Evolutionary conservation across 2,113 vertebrate species (phyloP), one percentile per base, ranked within the genome.

Genomic region (Neolamprologus toae): DNA sequence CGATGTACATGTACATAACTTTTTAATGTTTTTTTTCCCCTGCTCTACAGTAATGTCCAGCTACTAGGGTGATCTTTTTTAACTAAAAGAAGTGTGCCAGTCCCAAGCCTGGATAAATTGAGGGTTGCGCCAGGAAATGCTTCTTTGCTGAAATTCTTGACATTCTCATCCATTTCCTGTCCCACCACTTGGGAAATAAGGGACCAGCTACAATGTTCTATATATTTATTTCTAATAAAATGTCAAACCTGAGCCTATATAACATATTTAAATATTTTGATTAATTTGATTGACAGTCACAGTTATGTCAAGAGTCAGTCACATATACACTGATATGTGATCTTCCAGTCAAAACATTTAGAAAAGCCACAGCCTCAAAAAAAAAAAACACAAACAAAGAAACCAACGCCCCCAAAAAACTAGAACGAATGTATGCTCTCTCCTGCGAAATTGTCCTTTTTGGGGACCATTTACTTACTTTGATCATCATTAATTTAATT

Each of bases 11-110:
- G 33, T 71, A 42, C 68, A 28, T 73, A 73, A 26, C 40, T 16
- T 47, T 76, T 17, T 17, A 47, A 26, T 42, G n/a, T 7, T 47
- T 76, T 28, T 28, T 3, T 0, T 2, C 6, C 5, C 9, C 0
- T 28, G 5, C 14, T 76, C 71, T 76, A 47, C 14, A 28, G 68
- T 26, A 76, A 47, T 17, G 40, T 45, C 40, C 21, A 76, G 3
- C 21, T 47, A 17, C 68, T 28, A 45, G 21, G 14, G 3, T 26
- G 40, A 45, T 16, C 14, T 7, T 26, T 73, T 76, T 47, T 47
- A 45, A 47, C 68, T 17, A 45, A 45, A 45, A 40, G 40, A 73
- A 42, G 37, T 26, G 66, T 71, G n/a, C 37, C 37, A 71, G 66
- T 23, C n/a, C 66, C 66, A 9, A 40, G 35, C 35, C 11, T 40